A percentile compares a stretch with the other conserved stretches of the same genome.
phyloP scores from a whole-genome alignment of 2,797 vertebrate species.

The Enteromius trimaculatus region DNA sequence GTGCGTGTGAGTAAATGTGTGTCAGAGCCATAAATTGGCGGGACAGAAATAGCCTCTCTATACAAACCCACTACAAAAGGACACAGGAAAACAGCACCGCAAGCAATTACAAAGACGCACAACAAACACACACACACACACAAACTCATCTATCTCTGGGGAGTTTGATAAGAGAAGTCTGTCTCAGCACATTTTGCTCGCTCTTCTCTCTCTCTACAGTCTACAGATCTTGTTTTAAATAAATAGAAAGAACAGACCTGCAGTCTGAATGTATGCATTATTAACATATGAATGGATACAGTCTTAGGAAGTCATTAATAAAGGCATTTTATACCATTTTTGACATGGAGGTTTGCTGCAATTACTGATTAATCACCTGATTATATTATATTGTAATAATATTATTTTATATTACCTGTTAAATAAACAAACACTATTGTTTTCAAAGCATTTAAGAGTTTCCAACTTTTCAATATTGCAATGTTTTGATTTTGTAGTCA shows the following conservation, averaged over 20 bases:
- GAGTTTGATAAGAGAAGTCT: conserved; percentile 51
- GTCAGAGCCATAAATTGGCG: conserved; percentile 42
- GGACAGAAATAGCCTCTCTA: conserved; percentile 47
- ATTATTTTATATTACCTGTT: too few species aligned
- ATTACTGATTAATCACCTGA: neutral
- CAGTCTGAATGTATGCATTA: neutral
- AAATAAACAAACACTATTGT: too few species aligned
- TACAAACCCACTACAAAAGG: conserved; percentile 49
- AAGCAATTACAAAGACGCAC: conserved; percentile 47
- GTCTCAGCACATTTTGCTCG: conserved; percentile 44
- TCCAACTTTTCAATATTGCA: neutral
- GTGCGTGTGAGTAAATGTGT: conserved; percentile 30
- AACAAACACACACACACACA: conserved; percentile 39
- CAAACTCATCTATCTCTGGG: conserved; percentile 36
- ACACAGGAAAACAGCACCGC: conserved; percentile 50
- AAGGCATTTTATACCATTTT: neutral
- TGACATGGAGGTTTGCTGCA: neutral
- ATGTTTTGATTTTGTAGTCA: neutral
- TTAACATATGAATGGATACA: conserved; percentile 1
- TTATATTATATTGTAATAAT: neutral
- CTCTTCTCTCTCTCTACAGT: conserved; percentile 15
- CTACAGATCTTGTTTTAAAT: conserved; percentile 6
- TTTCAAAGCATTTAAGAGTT: neutral
- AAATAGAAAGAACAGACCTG: neutral
- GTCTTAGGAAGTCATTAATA: neutral